These are phyloP conservation scores for Tipula vernalis DNA, from an alignment of 2,888 invertebrate genomes.

Conservation along the genomic window DNA sequence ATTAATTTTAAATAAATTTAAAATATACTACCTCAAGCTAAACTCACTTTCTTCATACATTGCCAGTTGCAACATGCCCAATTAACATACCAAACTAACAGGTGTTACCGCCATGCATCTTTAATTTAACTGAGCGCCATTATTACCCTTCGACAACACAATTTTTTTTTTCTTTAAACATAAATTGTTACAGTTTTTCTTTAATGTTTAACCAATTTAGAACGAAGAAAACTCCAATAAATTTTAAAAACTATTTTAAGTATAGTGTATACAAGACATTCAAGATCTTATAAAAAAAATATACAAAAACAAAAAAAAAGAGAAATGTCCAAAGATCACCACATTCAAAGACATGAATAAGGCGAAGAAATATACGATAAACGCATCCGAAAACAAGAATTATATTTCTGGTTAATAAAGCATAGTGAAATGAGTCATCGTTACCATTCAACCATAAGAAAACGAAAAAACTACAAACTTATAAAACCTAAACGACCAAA, in stretches of 20 bases:
- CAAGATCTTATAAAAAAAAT: background rate
- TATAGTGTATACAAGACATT: background rate
- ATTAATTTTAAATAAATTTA: too few relatives aligned
- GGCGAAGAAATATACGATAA: background rate
- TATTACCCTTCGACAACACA: background rate
- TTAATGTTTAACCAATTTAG: background rate
- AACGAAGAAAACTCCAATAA: background rate
- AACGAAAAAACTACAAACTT: background rate
- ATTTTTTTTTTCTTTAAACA: background rate
- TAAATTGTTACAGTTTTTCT: background rate
- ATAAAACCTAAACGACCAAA: background rate
- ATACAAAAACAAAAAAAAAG: background rate
- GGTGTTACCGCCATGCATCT: background rate
- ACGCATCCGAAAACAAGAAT: background rate
- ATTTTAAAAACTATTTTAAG: background rate
- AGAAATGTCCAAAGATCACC: background rate
- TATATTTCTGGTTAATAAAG: background rate
- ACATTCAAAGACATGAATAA: background rate
- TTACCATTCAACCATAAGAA: background rate
- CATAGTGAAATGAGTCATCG: background rate
- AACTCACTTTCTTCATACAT: background rate
- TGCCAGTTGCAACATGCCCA: background rate
- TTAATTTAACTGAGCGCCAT: background rate
- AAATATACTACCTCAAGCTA: background rate
- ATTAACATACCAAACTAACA: background rate